Base-by-base conservation (phyloP, 2,888 invertebrate species). In the Vanessa cardui region DNA sequence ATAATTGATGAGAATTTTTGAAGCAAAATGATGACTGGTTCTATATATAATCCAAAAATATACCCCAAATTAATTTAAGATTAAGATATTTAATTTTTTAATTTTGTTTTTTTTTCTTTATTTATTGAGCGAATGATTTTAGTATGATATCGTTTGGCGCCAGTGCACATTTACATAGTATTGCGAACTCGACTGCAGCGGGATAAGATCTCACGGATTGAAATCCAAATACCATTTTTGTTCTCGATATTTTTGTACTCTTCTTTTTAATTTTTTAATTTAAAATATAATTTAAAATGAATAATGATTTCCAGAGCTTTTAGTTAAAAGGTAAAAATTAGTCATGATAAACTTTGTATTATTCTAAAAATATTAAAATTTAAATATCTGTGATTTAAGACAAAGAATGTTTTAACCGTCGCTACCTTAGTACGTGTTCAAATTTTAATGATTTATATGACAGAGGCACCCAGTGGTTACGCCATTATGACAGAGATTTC, bases 391-490 rank as follows among this genome's bases (percentile, higher is more conserved):
- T 6, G 18, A 47, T 58, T 47, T 58, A 31, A 21, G 31, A 45
- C 26, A 20, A 49, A 49, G 20, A 54, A 46, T 56, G 18, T 78
- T 80, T 77, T 77, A 72, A 74, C 72, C 69, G 72, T 66, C 71
- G 74, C 77, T 80, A 79, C 83, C 78, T 78, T 79, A 63, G 74
- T 74, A 77, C 78, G 82, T 78, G 80, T 76, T 74, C 76, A 75
- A 74, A 80, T 82, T 85, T 85, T 87, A 86, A 88, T 80, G 83
- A 80, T 72, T 71, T 72, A 78, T 85, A 86, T 88, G 87, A 88
- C 84, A 80, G 84, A 83, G 76, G 83, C 86, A 84, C 86, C 85
- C 84, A 76, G 73, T 73, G 73, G 69, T 73, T 71, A 64, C 49
- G 54, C 20, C 58, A 83, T 83, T 63, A 70, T 64, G 67, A 63